A percentile compares a stretch with the other conserved stretches of the same genome.
phyloP scores from a whole-genome alignment of 2,797 vertebrate genomes.

The Falco rusticolus region DNA sequence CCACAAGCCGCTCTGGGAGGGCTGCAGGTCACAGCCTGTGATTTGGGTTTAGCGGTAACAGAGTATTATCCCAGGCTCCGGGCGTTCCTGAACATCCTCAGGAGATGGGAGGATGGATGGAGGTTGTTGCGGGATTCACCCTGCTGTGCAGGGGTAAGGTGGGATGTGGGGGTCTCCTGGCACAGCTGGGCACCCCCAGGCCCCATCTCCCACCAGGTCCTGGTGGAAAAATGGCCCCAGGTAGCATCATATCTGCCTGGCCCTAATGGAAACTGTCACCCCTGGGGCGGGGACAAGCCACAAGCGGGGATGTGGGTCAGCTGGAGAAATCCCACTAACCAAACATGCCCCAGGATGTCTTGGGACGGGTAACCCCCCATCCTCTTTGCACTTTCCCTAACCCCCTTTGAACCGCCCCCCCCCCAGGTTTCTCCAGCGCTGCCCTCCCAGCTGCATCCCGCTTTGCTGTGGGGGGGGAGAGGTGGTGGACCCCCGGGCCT shows the following conservation, averaged over 20 bases:
- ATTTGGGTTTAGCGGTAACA: background rate
- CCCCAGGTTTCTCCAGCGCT: background rate
- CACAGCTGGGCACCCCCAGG: background rate
- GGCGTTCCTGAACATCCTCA: background rate
- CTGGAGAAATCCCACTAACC: background rate
- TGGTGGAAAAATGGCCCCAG: background rate
- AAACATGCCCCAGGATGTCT: too few relatives aligned
- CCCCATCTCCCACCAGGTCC: background rate
- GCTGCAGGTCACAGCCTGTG: background rate
- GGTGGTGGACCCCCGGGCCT: background rate
- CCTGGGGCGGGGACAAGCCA: background rate
- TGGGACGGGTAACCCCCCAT: background rate
- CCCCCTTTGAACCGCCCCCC: too few relatives aligned
- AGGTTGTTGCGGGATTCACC: background rate
- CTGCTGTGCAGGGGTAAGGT: rapidly evolving
- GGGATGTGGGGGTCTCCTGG: rapidly evolving
- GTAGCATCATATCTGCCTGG: rapidly evolving
- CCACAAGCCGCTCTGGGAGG: rapidly evolving
- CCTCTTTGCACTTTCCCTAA: too few relatives aligned
- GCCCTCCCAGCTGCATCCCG: too few relatives aligned
- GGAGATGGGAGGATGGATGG: background rate
- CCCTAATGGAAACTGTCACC: rapidly evolving
- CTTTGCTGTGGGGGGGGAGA: rapidly evolving
- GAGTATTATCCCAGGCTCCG: background rate
- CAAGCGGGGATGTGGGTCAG: rapidly evolving